Evolutionary conservation across 1,140 invertebrate species (phyloP), one percentile per base, ranked within the genome.

Genomic region (Drosophila truncata): DNA sequence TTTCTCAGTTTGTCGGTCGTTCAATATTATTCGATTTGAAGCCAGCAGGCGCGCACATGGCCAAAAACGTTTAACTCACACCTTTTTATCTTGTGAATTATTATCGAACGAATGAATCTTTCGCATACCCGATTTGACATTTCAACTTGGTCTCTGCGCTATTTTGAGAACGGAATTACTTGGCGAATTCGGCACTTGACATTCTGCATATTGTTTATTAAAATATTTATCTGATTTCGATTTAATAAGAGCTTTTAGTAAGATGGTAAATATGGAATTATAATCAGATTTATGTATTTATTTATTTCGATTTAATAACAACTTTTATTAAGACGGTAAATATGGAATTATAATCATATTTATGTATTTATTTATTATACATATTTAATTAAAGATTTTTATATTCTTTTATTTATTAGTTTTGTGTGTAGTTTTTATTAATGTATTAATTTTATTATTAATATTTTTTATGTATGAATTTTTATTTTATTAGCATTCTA

Each of bases 21-120:
- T 65, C 71, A 81, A 81, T 81, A 71, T 76, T 78, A 46, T 80
- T 84, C 44, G 54, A 80, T 71, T 63, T 27, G 47, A 64, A 78
- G 57, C 44, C 55, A 37, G n/a, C 49, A 10, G 49, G 23, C 49
- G 64, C 62, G 58, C 52, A 82, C 66, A 83, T 80, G 77, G 62
- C 77, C 78, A 61, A 76, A 78, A 82, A 46, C 75, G 54, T 82
- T 87, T 86, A 47, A 59, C 50, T 67, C 62, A 77, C 58, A 71
- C 75, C 60, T 80, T 62, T 46, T 57, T 66, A 60, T 80, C 54
- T 67, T 41, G 66, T 70, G 55, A 74, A 78, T 81, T 85, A 77
- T 84, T 76, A 54, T 54, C 60, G 27, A 60, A 46, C 58, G 60
- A 39, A 75, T 75, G 50, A 47, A 80, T 71, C 59, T 62, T 62